A percentile compares a stretch with the other conserved stretches of the same genome.
Evolutionary conservation across 2,113 vertebrate genomes (phyloP).

Genomic region (Muntiacus reevesi): DNA sequence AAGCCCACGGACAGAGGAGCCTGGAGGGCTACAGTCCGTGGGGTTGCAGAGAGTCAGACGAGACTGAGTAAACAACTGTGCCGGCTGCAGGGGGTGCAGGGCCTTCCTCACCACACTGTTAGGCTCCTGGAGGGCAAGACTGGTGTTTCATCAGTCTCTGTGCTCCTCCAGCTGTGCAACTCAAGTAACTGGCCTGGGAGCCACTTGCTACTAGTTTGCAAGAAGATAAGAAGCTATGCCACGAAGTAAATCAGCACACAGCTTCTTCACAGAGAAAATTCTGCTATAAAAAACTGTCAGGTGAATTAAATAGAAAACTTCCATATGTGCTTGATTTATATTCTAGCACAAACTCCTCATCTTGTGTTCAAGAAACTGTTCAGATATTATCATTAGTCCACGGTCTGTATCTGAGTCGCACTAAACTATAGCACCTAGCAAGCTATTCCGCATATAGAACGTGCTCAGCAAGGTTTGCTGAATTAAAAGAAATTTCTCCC

Average conservation of each 20-base stretch:
- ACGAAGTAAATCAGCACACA: not conserved
- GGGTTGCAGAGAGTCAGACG: not conserved
- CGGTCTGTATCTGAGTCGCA: not conserved
- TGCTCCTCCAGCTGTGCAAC: not conserved
- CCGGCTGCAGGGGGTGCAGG: not conserved
- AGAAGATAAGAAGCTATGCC: not conserved
- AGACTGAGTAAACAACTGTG: not conserved
- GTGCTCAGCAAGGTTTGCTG: not conserved
- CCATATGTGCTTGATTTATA: not conserved
- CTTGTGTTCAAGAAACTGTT: not conserved
- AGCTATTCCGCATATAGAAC: not conserved
- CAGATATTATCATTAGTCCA: not conserved
- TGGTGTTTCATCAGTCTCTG: not conserved
- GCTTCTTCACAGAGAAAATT: not conserved
- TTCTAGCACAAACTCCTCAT: not conserved
- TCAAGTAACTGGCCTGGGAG: not conserved
- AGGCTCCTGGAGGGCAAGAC: not conserved
- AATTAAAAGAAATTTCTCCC: not conserved
- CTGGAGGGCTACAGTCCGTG: not conserved
- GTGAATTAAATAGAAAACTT: not conserved
- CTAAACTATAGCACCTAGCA: not conserved
- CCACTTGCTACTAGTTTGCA: not conserved
- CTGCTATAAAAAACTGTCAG: not conserved
- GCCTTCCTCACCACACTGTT: not conserved
- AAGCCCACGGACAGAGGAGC: not conserved